phyloP scores from a whole-genome alignment of 1,140 invertebrate genomes.

The Brachionus rubens region DNA sequence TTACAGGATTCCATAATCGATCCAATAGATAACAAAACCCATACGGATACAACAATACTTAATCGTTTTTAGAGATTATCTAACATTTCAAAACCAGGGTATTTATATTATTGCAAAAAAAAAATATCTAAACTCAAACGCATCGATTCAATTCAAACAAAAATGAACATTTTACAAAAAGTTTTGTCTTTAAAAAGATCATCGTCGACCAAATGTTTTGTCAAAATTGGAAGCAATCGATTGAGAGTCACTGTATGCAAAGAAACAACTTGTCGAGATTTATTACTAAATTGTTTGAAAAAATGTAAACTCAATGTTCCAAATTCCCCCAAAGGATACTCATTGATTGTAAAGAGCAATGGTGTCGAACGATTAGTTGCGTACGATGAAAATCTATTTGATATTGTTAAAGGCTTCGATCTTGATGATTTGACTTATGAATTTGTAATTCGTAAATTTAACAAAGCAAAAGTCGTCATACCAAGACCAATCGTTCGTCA shows the following conservation, averaged over 20 bases:
- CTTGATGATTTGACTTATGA: background rate
- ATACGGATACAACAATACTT: no score
- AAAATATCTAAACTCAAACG: no score
- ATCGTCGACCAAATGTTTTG: background rate
- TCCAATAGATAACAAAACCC: no score
- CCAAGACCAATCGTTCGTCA: background rate
- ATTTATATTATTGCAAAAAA: no score
- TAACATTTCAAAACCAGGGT: no score
- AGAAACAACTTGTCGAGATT: background rate
- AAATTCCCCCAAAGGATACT: conserved; percentile 14
- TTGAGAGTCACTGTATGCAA: background rate
- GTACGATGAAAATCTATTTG: background rate
- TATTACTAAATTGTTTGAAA: background rate
- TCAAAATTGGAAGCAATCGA: background rate
- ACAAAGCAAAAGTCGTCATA: background rate
- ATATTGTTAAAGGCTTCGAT: background rate
- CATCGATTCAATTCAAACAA: no score
- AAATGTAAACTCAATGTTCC: background rate
- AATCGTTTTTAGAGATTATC: no score
- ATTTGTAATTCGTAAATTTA: background rate
- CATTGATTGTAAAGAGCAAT: background rate
- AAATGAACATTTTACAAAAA: conserved; percentile 30
- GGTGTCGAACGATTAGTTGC: background rate
- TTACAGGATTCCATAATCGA: no score
- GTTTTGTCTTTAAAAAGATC: background rate